Evolutionary conservation across 2,888 invertebrate species (phyloP).

Genomic region (Callosobruchus maculatus): DNA sequence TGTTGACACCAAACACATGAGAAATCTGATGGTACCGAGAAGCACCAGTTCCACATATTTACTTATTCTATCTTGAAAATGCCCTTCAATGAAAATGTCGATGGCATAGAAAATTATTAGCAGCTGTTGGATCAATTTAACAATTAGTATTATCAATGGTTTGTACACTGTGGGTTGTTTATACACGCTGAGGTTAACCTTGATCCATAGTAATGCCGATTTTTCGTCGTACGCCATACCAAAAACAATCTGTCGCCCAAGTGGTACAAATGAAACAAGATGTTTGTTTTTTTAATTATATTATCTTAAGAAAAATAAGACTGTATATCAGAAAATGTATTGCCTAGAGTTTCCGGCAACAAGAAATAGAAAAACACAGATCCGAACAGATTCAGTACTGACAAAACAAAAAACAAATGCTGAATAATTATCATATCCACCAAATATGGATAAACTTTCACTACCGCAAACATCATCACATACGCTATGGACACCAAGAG

Average conservation of each 20-base stretch:
- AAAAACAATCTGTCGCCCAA: no score
- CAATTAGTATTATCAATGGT: conserved; percentile 50
- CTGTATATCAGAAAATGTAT: conserved; percentile 56
- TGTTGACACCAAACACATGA: conserved; percentile 52
- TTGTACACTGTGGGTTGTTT: conserved; percentile 48
- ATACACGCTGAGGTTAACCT: conserved; percentile 28
- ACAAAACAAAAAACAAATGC: conserved; percentile 51
- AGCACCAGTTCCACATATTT: conserved; percentile 51
- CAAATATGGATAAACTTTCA: conserved; percentile 53
- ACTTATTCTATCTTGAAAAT: conserved; percentile 47
- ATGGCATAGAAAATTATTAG: conserved; percentile 58
- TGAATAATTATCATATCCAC: conserved; percentile 46
- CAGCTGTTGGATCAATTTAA: conserved; percentile 56
- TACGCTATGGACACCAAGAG: conserved; percentile 54
- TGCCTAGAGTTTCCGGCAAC: conserved; percentile 58
- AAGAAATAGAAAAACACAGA: conserved; percentile 51
- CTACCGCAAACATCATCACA: conserved; percentile 53
- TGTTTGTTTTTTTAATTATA: not conserved
- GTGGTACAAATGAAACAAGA: not conserved
- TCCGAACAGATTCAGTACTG: conserved; percentile 47
- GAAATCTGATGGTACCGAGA: conserved; percentile 53
- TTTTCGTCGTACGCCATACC: conserved; percentile 13
- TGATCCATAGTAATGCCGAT: conserved; percentile 21
- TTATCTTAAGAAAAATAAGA: conserved; percentile 39
- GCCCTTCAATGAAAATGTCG: conserved; percentile 52